These are phyloP conservation scores for Dendrolimus kikuchii DNA, from an alignment of 1,140 invertebrate genomes.

Conservation along the genomic window DNA sequence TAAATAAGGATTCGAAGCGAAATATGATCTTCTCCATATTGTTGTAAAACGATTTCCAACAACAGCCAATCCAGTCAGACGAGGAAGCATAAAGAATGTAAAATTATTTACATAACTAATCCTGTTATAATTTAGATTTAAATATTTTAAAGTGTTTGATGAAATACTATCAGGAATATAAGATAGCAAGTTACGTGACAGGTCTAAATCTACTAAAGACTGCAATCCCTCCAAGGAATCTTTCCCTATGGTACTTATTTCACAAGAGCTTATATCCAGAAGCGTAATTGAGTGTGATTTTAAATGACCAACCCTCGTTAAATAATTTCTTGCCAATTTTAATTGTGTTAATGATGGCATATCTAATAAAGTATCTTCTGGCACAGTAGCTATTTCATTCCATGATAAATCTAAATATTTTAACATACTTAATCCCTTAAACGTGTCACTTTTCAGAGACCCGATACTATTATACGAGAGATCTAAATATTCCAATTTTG, in stretches of 20 bases:
- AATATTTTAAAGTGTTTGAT: constrained; percentile 69
- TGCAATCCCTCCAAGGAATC: constrained; percentile 71
- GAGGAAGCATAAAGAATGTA: constrained; percentile 72
- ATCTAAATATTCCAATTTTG: constrained; percentile 75
- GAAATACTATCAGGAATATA: constrained; percentile 73
- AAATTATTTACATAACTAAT: constrained; percentile 68
- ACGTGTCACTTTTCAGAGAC: constrained; percentile 70
- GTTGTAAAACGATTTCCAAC: constrained; percentile 78
- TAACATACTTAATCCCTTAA: constrained; percentile 71
- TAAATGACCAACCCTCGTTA: constrained; percentile 73
- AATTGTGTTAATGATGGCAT: constrained; percentile 73
- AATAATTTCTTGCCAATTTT: constrained; percentile 77
- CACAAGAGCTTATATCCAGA: constrained; percentile 75
- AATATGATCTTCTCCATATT: constrained; percentile 73
- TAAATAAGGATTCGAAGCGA: constrained; percentile 75
- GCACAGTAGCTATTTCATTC: constrained; percentile 75
- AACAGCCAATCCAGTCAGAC: constrained; percentile 73
- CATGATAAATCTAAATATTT: constrained; percentile 76
- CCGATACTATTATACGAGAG: constrained; percentile 77
- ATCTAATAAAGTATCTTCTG: constrained; percentile 68
- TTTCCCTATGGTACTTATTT: constrained; percentile 72
- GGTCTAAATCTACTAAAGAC: constrained; percentile 69
- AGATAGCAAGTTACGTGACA: constrained; percentile 74
- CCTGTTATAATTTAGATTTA: constrained; percentile 74
- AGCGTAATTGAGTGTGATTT: constrained; percentile 70